Conservation (phyloP, 2,113 vertebrate species). For the Pionites leucogaster region DNA sequence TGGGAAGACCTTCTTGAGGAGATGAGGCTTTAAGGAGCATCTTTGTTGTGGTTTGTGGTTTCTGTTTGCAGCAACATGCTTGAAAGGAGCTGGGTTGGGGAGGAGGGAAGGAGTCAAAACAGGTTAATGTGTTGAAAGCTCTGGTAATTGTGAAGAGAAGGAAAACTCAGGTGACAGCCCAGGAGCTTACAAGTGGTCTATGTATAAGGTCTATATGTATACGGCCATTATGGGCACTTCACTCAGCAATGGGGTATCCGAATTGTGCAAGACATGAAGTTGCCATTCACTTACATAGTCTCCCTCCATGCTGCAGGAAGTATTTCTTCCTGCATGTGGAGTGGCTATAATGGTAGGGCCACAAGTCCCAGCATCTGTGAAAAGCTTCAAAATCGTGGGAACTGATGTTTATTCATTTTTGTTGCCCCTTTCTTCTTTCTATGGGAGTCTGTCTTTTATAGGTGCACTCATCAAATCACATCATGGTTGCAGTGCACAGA, state of each 20-base stretch:
- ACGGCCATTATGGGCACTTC: not conserved
- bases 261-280: not conserved
- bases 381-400: not conserved
- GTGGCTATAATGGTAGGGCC: not conserved
- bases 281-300: not conserved
- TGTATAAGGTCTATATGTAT: not conserved
- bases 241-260: too few species aligned
- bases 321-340: not conserved
- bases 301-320: not conserved
- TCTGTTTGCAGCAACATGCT: not conserved
- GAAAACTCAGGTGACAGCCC: not conserved
- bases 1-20: not conserved
- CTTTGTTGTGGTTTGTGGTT: not conserved
- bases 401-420: not conserved
- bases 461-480: not conserved
- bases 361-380: not conserved
- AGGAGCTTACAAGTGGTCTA: not conserved
- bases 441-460: not conserved
- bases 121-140: not conserved
- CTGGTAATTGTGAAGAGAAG: not conserved
- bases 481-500: not conserved
- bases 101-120: not conserved
- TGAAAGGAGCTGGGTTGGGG: not conserved
- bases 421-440: too few species aligned
- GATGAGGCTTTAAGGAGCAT: not conserved